Conservation (phyloP, 2,888 invertebrate genomes). For the Tubulanus polymorphus region DNA sequence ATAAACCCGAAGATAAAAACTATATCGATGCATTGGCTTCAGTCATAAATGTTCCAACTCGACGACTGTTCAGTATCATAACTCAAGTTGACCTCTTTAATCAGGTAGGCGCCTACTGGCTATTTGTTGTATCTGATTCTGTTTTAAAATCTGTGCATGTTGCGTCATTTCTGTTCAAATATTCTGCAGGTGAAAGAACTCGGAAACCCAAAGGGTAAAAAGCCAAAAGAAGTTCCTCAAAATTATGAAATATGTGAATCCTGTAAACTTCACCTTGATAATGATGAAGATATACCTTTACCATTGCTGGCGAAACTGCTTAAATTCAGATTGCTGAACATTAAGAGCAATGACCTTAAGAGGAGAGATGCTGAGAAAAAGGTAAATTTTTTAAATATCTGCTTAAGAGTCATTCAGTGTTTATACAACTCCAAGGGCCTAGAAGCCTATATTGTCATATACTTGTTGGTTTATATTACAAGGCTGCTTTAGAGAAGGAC, state of each 20-base stretch:
- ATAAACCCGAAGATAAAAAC: slow-evolving; percentile 38
- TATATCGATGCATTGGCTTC: slow-evolving; percentile 36
- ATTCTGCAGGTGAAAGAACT: slow-evolving; percentile 40
- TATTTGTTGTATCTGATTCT: neutral
- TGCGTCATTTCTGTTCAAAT: neutral
- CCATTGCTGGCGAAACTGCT: slow-evolving; percentile 47
- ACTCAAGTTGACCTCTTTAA: slow-evolving; percentile 36
- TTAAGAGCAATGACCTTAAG: slow-evolving; percentile 43
- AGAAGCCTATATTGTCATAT: neutral
- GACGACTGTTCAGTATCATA: slow-evolving; percentile 41
- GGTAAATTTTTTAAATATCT: slow-evolving; percentile 25
- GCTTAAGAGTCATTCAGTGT: neutral
- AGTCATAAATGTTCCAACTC: slow-evolving; percentile 32
- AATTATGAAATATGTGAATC: slow-evolving; percentile 49
- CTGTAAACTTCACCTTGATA: slow-evolving; percentile 44
- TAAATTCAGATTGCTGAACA: slow-evolving; percentile 44
- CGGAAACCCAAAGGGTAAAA: slow-evolving; percentile 49
- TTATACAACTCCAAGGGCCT: neutral
- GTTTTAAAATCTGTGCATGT: neutral
- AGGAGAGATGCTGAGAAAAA: slow-evolving; percentile 42
- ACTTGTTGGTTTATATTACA: neutral
- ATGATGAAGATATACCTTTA: slow-evolving; percentile 44
- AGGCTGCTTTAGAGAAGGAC: slow-evolving; percentile 21
- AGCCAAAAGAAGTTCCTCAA: slow-evolving; percentile 43
- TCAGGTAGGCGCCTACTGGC: slow-evolving; percentile 3